A percentile compares a stretch with the other conserved stretches of the same genome.
These are phyloP conservation scores for Stegophylla sp. DNA, from an alignment of 2,888 invertebrate species.

Conservation along the genomic window DNA sequence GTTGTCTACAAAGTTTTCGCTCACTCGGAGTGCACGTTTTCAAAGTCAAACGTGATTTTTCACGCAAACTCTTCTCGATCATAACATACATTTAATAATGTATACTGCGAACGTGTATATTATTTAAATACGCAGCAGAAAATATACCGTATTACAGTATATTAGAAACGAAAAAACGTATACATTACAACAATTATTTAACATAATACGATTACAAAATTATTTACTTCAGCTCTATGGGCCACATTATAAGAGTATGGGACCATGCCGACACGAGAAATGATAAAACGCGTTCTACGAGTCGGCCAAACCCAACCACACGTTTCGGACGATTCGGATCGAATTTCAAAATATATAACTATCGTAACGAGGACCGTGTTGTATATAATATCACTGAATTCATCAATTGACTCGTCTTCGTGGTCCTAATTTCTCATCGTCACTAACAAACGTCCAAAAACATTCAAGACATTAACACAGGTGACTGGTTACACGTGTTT, in stretches of 20 bases:
- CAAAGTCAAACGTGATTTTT: not conserved
- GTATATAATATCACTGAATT: too few relatives aligned
- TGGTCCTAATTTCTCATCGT: too few relatives aligned
- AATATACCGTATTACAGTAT: not conserved
- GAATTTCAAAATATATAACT: slow-evolving; percentile 9
- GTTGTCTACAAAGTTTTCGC: slow-evolving; percentile 1
- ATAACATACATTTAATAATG: too few relatives aligned
- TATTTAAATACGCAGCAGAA: too few relatives aligned
- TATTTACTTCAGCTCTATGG: too few relatives aligned
- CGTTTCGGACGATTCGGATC: not conserved
- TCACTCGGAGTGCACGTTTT: not conserved
- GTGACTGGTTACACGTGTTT: too few relatives aligned
- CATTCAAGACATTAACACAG: too few relatives aligned
- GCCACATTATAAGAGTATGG: too few relatives aligned
- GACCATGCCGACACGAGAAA: too few relatives aligned
- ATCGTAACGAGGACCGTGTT: not conserved
- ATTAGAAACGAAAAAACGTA: not conserved
- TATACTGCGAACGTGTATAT: not conserved
- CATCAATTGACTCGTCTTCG: too few relatives aligned
- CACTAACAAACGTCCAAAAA: too few relatives aligned
- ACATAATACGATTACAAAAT: not conserved
- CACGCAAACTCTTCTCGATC: not conserved
- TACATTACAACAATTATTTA: not conserved
- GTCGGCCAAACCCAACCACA: not conserved
- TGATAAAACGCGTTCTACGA: not conserved